Conservation (phyloP, 53 echinoderm and acorn worm genomes). For the Astropecten irregularis region DNA sequence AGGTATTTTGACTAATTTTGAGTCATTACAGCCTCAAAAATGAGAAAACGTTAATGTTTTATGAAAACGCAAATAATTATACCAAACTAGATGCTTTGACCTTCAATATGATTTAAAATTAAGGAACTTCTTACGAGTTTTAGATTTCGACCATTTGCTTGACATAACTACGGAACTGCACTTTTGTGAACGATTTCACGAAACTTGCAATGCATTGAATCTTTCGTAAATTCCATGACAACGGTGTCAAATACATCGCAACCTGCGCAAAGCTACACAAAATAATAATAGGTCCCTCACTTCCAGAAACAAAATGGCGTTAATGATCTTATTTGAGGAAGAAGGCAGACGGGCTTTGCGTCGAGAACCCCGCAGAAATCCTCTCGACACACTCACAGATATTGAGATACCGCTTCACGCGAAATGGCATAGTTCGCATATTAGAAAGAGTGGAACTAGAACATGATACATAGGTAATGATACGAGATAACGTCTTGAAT, state of each 20-base stretch:
- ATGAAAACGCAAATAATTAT: too few species aligned
- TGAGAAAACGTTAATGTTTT: too few species aligned
- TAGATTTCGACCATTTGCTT: too few species aligned
- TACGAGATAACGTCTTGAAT: too few species aligned
- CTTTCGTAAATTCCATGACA: not conserved
- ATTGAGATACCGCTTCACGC: not conserved
- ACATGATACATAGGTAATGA: too few species aligned
- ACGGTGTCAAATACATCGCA: not conserved
- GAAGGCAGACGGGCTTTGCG: not conserved
- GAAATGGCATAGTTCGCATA: not conserved
- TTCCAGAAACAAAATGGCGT: not conserved
- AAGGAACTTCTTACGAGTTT: too few species aligned
- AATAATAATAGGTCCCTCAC: not conserved
- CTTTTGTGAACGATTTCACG: conserved; percentile 9
- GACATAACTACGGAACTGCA: too few species aligned
- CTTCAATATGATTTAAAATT: too few species aligned
- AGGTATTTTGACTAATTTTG: too few species aligned
- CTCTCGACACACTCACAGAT: conserved; percentile 5
- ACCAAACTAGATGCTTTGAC: too few species aligned
- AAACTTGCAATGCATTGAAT: conserved; percentile 10
- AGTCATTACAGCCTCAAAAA: too few species aligned
- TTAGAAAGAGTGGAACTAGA: not conserved
- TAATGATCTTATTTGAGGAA: conserved; percentile 3
- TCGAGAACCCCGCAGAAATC: conserved; percentile 11
- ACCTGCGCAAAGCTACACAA: not conserved